Percentiles rank a stretch among this genome's conserved stretches.
Conservation (phyloP, 2,797 vertebrate species). For the Acridotheres tristis region DNA sequence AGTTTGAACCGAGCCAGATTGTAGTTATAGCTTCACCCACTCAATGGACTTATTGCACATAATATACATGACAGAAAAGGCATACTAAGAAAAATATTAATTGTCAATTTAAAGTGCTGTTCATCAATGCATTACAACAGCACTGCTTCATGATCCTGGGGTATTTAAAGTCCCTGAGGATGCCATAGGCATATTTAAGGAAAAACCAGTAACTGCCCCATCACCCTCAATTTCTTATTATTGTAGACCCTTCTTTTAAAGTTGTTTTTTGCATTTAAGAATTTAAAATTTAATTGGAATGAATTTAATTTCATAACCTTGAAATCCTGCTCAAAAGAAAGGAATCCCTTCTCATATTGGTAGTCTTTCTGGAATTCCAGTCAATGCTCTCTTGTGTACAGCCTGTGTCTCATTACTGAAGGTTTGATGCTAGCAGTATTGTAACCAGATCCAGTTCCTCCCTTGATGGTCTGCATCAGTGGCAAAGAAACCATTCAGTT, state of each 20-base stretch:
- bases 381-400: background rate
- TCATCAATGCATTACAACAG: background rate
- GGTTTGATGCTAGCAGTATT: background rate
- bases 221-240: background rate
- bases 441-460: background rate
- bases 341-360: background rate
- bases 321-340: background rate
- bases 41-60: background rate
- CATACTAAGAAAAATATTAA: background rate
- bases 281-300: background rate
- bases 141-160: background rate
- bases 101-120: background rate
- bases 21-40: background rate
- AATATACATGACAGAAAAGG: background rate
- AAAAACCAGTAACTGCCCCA: background rate
- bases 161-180: background rate
- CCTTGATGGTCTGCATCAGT: background rate
- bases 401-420: background rate
- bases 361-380: background rate
- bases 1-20: background rate
- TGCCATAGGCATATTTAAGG: background rate
- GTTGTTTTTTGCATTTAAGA: background rate
- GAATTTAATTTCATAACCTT: background rate
- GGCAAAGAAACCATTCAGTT: background rate
- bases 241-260: background rate